Base-by-base conservation (phyloP, 1,140 invertebrate genomes). In the Ganaspis sp. region DNA sequence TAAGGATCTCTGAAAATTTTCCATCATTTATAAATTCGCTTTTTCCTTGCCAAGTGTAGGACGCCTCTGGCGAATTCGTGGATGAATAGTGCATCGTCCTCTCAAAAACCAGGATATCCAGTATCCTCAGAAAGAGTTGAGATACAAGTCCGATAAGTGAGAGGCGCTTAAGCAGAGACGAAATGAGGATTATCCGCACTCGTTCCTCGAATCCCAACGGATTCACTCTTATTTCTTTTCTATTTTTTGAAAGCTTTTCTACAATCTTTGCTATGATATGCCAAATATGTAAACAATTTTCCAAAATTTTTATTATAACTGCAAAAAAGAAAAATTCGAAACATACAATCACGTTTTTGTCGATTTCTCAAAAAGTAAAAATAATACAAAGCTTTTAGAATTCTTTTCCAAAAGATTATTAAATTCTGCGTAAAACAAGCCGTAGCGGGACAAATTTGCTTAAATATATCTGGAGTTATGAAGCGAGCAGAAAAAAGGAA, bases 101-200 rank as follows among this genome's bases (percentile, higher is more conserved):
- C 23, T 64, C 54, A 64, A 64, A 58, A 26, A 23, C 54, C 42
- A 64, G 40, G 71, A 26, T 69, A 40, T 58, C 72, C 42, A 75
- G 74, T 82, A 81, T 83, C 70, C 54, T 15, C 4, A 4, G 54
- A 23, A 29, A 15, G 2, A 23, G 54, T 29, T 23, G 54, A 64
- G 85, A 87, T 87, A 85, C 85, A 78, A 83, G 84, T 76, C 72
- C 82, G 85, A 84, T 86, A 87, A 87, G 85, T 82, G 85, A 85
- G 85, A 85, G 77, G 75, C 74, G 83, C 79, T 84, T 82, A 84
- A 72, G 73, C 74, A 77, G 69, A n/a, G 70, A 76, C 84, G 76
- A 74, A 83, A 85, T 78, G 83, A 79, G 80, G 84, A 85, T 87
- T 87, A 87, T 85, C 81, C 78, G 64, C 73, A 83, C 76, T 83